Evolutionary conservation across 1,140 invertebrate genomes (phyloP).

Genomic region (Nebria ingens): DNA sequence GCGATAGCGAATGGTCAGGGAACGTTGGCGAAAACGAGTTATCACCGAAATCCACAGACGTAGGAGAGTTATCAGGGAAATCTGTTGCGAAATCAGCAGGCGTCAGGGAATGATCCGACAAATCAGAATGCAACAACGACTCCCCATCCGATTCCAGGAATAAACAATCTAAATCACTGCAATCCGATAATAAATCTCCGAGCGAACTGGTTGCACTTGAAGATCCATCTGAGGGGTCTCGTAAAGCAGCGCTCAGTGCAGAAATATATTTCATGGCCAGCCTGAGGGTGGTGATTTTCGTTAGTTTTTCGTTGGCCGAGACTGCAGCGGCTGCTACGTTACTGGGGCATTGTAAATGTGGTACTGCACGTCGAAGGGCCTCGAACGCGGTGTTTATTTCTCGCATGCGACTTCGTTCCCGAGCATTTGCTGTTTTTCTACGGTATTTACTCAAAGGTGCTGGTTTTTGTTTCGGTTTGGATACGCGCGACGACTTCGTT

Average conservation of each 20-base stretch:
- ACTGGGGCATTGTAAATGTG: constrained; percentile 39
- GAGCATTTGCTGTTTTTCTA: constrained; percentile 78
- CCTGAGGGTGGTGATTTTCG: constrained; percentile 79
- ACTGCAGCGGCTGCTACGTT: constrained; percentile 31
- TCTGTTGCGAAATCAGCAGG: constrained; percentile 27
- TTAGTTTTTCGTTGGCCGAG: constrained; percentile 60
- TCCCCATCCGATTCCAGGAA: constrained; percentile 44
- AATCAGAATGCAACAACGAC: constrained; percentile 27
- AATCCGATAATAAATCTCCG: constrained; percentile 18
- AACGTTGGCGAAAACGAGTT: constrained; percentile 23
- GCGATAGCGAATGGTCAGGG: neutral
- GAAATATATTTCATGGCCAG: constrained; percentile 82
- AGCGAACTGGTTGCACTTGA: constrained; percentile 7
- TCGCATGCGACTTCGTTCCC: constrained; percentile 74
- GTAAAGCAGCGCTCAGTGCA: constrained; percentile 41
- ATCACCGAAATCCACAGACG: constrained; percentile 29
- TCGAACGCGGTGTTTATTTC: constrained; percentile 86
- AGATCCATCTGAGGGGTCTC: constrained; percentile 13
- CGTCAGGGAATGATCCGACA: constrained; percentile 31
- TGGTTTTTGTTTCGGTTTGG: constrained; percentile 53
- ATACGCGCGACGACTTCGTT: neutral
- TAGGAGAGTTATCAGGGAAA: constrained; percentile 29
- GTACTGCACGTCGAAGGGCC: constrained; percentile 61
- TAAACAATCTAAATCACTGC: constrained; percentile 34
- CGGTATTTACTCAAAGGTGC: constrained; percentile 82